Conservation (phyloP, 2,888 invertebrate genomes). For the Holacanthella duospinosa region DNA sequence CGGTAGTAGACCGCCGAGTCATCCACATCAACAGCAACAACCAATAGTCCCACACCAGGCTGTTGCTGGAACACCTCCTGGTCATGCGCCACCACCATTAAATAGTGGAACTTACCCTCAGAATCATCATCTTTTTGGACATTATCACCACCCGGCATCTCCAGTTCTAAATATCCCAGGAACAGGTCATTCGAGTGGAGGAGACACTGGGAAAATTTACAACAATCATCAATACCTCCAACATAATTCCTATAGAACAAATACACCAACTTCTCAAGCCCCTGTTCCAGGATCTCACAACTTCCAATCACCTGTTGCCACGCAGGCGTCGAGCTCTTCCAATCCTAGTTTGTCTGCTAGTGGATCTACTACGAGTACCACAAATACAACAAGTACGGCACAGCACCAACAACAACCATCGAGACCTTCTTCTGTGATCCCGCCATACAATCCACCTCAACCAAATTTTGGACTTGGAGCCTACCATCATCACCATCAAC, state of each 20-base stretch:
- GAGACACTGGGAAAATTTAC: background rate
- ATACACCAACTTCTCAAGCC: background rate
- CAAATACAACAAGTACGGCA: constrained; percentile 22
- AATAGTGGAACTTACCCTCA: background rate
- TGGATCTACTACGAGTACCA: background rate
- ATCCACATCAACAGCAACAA: background rate
- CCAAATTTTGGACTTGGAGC: constrained; percentile 21
- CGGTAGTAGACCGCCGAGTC: background rate
- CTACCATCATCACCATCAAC: constrained; percentile 23
- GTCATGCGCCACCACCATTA: background rate
- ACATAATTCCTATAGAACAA: background rate
- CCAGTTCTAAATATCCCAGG: background rate
- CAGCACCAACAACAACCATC: constrained; percentile 22
- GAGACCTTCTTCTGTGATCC: constrained; percentile 31
- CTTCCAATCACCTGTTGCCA: background rate
- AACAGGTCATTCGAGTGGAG: background rate
- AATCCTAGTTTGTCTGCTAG: constrained; percentile 4
- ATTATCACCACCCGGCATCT: constrained; percentile 4
- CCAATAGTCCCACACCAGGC: background rate
- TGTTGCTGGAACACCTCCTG: background rate
- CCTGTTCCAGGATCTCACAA: background rate
- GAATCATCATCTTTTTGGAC: constrained; percentile 16
- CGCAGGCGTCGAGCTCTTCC: background rate
- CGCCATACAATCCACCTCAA: constrained; percentile 33
- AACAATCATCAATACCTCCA: background rate